These are phyloP conservation scores for Philhelius pedissequus DNA, from an alignment of 2,888 invertebrate species.

Conservation along the genomic window DNA sequence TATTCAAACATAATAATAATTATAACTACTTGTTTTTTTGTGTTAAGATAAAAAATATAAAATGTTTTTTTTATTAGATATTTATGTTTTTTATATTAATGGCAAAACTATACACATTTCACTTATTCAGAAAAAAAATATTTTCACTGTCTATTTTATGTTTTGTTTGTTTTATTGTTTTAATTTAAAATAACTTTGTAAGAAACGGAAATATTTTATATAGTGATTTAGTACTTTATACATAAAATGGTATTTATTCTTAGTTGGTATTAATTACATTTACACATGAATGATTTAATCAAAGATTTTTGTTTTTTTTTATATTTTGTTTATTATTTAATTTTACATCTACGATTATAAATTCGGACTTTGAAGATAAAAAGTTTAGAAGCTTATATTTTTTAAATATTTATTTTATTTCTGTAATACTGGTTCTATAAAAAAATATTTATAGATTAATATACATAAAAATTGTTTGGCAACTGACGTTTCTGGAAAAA, in stretches of 20 bases:
- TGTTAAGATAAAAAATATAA: slow-evolving; percentile 48
- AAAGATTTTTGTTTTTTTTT: slow-evolving; percentile 44
- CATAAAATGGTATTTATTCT: slow-evolving; percentile 58
- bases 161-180: not conserved
- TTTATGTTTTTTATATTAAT: slow-evolving; percentile 40
- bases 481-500: slow-evolving; percentile 37
- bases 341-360: slow-evolving; percentile 72
- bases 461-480: slow-evolving; percentile 55
- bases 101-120: slow-evolving; percentile 45
- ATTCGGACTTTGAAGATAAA: slow-evolving; percentile 72
- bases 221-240: slow-evolving; percentile 52
- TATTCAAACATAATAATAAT: slow-evolving; percentile 24
- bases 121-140: slow-evolving; percentile 10
- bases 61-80: not conserved
- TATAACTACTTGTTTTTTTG: not conserved
- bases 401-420: slow-evolving; percentile 44
- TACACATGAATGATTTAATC: slow-evolving; percentile 68
- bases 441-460: slow-evolving; percentile 54
- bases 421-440: slow-evolving; percentile 61
- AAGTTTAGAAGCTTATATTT: slow-evolving; percentile 59
- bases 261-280: slow-evolving; percentile 62
- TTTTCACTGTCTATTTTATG: slow-evolving; percentile 31
- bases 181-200: slow-evolving; percentile 1
- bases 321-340: slow-evolving; percentile 21
- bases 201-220: slow-evolving; percentile 35